A percentile compares a stretch with the other conserved stretches of the same genome.
phyloP scores from a whole-genome alignment of 2,113 vertebrate species.

The Anarhynchus alexandrinus region DNA sequence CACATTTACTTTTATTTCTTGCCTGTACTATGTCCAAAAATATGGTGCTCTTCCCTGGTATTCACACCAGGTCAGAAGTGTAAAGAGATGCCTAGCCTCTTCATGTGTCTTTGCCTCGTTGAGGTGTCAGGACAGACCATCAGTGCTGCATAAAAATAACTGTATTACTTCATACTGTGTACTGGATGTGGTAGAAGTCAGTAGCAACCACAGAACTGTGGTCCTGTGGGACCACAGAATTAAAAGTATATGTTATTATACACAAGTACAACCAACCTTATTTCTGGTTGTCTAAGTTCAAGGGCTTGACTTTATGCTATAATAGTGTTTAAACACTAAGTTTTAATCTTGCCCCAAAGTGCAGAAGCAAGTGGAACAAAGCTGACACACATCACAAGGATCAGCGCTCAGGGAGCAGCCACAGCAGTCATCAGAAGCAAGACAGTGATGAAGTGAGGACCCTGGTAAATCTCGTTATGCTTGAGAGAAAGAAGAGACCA shows the following conservation, averaged over 20 bases:
- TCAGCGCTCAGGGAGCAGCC: neutral
- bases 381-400: neutral
- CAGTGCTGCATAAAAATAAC: constrained; percentile 15
- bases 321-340: neutral
- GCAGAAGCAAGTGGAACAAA: neutral
- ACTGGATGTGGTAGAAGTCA: neutral
- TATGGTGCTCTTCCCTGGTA: neutral
- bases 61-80: neutral
- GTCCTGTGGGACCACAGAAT: neutral
- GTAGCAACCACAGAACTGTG: neutral
- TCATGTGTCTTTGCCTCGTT: neutral
- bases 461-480: too few relatives aligned
- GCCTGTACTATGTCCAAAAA: neutral
- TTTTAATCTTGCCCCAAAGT: neutral
- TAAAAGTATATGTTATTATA: neutral
- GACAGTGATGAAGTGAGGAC: neutral
- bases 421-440: neutral
- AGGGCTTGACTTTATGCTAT: neutral
- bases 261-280: neutral
- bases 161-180: neutral
- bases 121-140: neutral
- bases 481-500: neutral
- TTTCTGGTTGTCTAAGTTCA: neutral
- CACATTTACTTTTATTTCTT: neutral
- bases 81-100: neutral